Evolutionary conservation across 2,113 vertebrate species (phyloP), one percentile per base, ranked within the genome.

Genomic region (Spheniscus mendiculus): DNA sequence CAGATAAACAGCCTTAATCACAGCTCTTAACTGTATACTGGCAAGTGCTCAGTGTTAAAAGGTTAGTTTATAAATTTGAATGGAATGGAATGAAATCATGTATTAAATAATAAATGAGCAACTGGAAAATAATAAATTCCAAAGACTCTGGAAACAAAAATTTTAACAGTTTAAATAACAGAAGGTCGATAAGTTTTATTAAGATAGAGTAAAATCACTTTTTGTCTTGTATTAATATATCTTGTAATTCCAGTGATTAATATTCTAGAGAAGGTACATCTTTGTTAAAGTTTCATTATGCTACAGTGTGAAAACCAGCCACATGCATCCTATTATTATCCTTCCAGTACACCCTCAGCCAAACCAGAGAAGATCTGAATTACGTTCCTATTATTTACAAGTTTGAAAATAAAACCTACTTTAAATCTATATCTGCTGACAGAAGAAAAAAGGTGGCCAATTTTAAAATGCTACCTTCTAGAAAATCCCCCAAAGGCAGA

Each of bases 1-100:
- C 42, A 87, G 80, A 94, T 91, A 93, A 97, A 94, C 89, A 96
- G 20, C 38, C 42, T 79, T 94, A 94, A 96, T 87, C 83, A 82
- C 61, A 89, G 69, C 50, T 89, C 55, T 94, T 95, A 87, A 78
- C 52, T 67, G 44, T 79, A 11, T 44, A 21, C 38, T 76, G 77
- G 77, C 74, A 89, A 91, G 65, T 30, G 15, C 44, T 93, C 42
- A 6, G 17, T 4, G 4, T 47, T 87, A 47, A 61, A 40, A 71
- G 34, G 34, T 74, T 61, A 76, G 83, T 89, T 95, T 89, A 76
- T 70, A 74, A 89, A 74, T 63, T 55, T 74, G 21, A 80, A 70
- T 61, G 50, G 77, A 73, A 83, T 44, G 17, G 38, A 83, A 73
- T 78, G 22, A 89, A 79, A 84, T 79, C 12, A 50, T 55, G n/a